These are phyloP conservation scores for Smutsia temminckii DNA, from an alignment of 2,797 vertebrate species.

Conservation along the genomic window DNA sequence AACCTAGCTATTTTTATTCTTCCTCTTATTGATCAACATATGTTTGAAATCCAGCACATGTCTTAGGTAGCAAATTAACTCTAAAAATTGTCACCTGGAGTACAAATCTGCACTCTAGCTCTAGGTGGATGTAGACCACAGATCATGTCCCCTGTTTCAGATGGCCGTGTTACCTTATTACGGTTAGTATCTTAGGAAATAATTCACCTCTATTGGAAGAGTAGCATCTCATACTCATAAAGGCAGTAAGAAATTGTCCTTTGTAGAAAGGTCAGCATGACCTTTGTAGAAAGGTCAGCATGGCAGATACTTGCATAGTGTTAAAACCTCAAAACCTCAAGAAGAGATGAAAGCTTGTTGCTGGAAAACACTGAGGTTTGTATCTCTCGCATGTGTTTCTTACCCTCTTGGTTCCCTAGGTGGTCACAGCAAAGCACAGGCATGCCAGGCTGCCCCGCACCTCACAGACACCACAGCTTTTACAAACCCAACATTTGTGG, in stretches of 20 bases:
- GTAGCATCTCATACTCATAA: background rate
- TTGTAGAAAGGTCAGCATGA: background rate
- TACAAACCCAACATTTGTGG: no score
- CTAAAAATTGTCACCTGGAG: background rate
- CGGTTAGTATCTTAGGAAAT: slow-evolving; percentile 33
- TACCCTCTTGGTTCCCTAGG: background rate
- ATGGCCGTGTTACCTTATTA: slow-evolving; percentile 18
- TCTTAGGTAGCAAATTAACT: background rate
- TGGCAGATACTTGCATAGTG: background rate
- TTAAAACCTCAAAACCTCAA: background rate
- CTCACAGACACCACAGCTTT: no score
- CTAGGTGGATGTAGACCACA: background rate
- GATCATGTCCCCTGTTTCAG: background rate
- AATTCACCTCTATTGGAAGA: background rate
- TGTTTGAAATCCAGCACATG: background rate
- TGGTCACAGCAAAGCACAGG: background rate
- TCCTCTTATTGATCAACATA: background rate
- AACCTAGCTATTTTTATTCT: background rate
- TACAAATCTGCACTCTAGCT: background rate
- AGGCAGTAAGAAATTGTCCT: background rate
- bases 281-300: background rate
- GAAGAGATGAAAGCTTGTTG: background rate
- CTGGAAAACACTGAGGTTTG: background rate
- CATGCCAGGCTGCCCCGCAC: no score
- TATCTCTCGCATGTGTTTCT: background rate